Evolutionary conservation across 2,113 vertebrate genomes (phyloP), one percentile per base, ranked within the genome.

Genomic region (Ptilorrhoa leucosticta): DNA sequence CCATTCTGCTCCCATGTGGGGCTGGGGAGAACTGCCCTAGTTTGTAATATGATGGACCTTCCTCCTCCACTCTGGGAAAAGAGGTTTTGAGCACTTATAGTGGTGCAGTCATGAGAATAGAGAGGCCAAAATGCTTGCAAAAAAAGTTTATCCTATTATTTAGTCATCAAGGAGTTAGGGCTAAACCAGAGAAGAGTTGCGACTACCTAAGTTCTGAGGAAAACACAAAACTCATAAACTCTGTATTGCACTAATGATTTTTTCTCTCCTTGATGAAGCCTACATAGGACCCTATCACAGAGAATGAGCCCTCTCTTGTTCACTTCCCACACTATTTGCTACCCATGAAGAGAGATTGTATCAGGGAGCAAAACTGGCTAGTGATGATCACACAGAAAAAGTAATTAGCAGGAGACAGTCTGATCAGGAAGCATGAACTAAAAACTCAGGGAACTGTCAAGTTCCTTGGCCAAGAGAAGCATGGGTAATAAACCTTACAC

Each of bases 61-160:
- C 31, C 15, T 24, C 7, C 6, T 10, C 7, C 31, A 6, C 4
- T 44, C 31, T 45, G 24, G 21, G 4, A 73, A 83, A 26, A 6
- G 28, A 64, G 10, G 24, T 42, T 72, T 72, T 61, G 28, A 56
- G 50, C 27, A 16, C 28, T 44, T 35, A 45, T 13, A 39, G 58
- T 70, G 10, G 5, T n/a, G 6, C n/a, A 60, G 16, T 20, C 0
- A 0, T 16, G 24, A 76, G 30, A 73, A 73, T 0, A 80, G n/a
- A 61, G 22, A 72, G 8, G 31, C 7, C 30, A 39, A 80, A 69
- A 33, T 1, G 3, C 35, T 35, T 65, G 7, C 30, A 57, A 48
- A 65, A 39, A 27, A 50, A 12, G 30, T 37, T 56, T 14, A 28
- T 48, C 35, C 22, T 24, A 48, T n/a, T n/a, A 76, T 21, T 33